These are phyloP conservation scores for Herpailurus yagouaroundi DNA, from an alignment of 2,113 vertebrate genomes.

Conservation along the genomic window DNA sequence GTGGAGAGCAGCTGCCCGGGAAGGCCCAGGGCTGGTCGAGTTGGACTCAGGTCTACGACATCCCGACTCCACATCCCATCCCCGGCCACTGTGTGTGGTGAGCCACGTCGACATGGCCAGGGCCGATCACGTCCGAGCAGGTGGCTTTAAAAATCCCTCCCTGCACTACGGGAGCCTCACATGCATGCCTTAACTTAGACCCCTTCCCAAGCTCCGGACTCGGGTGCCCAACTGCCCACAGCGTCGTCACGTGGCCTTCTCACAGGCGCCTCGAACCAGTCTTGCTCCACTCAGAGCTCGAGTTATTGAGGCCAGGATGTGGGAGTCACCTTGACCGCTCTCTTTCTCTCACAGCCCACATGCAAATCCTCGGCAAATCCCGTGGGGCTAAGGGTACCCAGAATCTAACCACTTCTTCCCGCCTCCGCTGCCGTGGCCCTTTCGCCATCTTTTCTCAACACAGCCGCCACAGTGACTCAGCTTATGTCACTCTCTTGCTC, in stretches of 20 bases:
- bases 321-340: neutral
- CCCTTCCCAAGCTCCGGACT: neutral
- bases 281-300: neutral
- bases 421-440: neutral
- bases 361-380: neutral
- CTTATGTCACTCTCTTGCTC: neutral
- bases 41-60: neutral
- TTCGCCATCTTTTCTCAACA: neutral
- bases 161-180: neutral
- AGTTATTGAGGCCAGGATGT: neutral
- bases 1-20: neutral
- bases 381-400: neutral
- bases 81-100: neutral
- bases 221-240: neutral
- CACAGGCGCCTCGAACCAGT: neutral
- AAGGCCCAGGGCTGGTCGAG: neutral
- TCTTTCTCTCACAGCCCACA: neutral
- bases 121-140: neutral
- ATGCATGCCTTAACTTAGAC: neutral
- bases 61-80: neutral
- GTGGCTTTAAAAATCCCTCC: neutral
- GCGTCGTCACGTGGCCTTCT: neutral
- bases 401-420: neutral
- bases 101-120: neutral
- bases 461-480: conserved; percentile 18